Percentiles rank a stretch among this genome's conserved stretches.
phyloP scores from a whole-genome alignment of 2,113 vertebrate species.

The Lontra canadensis region DNA sequence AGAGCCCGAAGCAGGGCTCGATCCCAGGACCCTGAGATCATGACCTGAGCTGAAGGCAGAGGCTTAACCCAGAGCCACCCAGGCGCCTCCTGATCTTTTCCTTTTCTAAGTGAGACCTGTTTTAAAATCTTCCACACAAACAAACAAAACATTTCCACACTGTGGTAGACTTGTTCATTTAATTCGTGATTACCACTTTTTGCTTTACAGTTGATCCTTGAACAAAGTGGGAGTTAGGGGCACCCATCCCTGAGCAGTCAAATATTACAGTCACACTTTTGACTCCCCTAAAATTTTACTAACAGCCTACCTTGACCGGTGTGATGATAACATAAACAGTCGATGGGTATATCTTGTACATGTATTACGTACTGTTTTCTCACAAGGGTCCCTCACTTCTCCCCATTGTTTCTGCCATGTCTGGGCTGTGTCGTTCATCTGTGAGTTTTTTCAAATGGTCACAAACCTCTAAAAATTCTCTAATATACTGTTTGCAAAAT shows the following conservation, averaged over 20 bases:
- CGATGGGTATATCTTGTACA: neutral
- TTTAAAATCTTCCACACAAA: neutral
- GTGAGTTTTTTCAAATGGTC: neutral
- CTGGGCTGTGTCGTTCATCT: neutral
- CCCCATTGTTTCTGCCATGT: neutral
- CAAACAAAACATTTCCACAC: no score
- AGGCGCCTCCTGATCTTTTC: neutral
- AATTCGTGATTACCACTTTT: neutral
- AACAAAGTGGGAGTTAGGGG: neutral
- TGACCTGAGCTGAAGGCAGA: no score
- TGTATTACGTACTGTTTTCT: neutral
- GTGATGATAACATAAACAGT: neutral
- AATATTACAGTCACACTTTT: neutral
- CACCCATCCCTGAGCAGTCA: neutral
- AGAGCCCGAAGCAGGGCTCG: rapidly evolving
- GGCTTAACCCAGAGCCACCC: no score
- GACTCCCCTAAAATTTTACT: neutral
- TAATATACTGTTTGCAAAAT: neutral
- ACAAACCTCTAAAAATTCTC: neutral
- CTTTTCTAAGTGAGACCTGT: neutral
- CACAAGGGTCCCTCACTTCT: neutral
- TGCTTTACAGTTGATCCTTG: neutral
- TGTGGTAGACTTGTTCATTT: neutral
- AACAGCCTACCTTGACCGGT: neutral
- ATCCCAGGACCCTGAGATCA: no score